Conservation (phyloP, 2,888 invertebrate species). For the Pardosa pseudoannulata region DNA sequence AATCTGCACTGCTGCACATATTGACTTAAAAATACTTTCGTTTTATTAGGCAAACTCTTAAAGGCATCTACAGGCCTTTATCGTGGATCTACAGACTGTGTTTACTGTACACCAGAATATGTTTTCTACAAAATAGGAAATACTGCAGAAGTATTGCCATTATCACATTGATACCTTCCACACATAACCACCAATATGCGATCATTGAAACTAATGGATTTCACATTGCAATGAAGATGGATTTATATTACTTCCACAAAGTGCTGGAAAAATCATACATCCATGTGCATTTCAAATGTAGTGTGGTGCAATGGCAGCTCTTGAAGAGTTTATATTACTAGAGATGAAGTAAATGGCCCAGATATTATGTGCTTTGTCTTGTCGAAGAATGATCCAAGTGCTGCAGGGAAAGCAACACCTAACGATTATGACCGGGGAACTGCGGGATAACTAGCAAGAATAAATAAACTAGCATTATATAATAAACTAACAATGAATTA, state of each 20-base stretch:
- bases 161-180: background rate
- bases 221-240: conserved; percentile 4
- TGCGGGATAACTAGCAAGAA: too few species aligned
- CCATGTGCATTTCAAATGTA: background rate
- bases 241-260: background rate
- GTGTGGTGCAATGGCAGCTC: conserved; percentile 1
- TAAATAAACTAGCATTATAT: too few species aligned
- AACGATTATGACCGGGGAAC: too few species aligned
- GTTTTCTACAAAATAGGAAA: background rate
- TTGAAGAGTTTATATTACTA: conserved; percentile 43
- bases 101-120: background rate
- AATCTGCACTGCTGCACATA: too few species aligned
- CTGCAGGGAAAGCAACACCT: too few species aligned
- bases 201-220: background rate
- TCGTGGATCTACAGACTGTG: background rate
- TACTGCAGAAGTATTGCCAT: background rate
- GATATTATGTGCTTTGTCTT: background rate
- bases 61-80: background rate
- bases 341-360: conserved; percentile 34
- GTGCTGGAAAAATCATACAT: background rate
- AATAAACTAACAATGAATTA: too few species aligned
- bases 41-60: background rate
- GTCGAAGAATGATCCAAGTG: too few species aligned
- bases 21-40: too few species aligned
- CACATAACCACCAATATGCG: background rate